A percentile compares a stretch with the other conserved stretches of the same genome.
Conservation (phyloP, 2,113 vertebrate genomes). For the Apaloderma vittatum region DNA sequence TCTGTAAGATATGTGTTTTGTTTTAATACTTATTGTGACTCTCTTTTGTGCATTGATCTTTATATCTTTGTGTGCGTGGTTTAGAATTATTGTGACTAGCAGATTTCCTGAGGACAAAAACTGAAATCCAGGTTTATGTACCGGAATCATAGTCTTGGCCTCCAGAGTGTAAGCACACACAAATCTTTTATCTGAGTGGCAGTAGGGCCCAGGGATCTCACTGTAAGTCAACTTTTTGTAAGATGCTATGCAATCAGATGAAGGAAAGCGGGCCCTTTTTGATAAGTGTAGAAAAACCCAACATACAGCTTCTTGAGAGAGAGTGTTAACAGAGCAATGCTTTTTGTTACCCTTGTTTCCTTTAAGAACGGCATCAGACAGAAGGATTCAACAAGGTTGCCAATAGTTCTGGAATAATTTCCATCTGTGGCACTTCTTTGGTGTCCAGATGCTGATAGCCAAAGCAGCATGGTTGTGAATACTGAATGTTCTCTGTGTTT, state of each 20-base stretch:
- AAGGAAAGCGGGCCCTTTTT: background rate
- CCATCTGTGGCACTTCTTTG: background rate
- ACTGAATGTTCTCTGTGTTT: background rate
- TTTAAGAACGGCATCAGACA: background rate
- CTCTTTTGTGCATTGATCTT: constrained; percentile 62
- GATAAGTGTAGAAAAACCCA: background rate
- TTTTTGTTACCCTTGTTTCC: background rate
- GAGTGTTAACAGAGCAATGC: background rate
- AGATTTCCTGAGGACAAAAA: constrained; percentile 50
- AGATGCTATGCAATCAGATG: background rate
- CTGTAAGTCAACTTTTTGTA: background rate
- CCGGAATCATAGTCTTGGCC: background rate
- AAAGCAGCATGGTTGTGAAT: background rate
- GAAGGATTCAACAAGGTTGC: background rate
- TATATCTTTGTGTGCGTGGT: background rate
- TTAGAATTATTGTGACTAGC: constrained; percentile 33
- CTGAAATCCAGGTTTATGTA: background rate
- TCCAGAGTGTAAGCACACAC: background rate
- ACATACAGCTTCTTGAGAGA: fast-evolving
- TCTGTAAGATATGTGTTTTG: constrained; percentile 51
- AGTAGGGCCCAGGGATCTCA: background rate
- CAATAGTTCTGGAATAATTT: background rate
- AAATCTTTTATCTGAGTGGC: background rate
- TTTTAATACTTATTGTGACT: constrained; percentile 46
- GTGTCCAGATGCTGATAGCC: constrained; percentile 15